Percentiles rank a stretch among this genome's conserved stretches.
Conservation (phyloP, 1,140 invertebrate species). For the Bombus cullumanus region DNA sequence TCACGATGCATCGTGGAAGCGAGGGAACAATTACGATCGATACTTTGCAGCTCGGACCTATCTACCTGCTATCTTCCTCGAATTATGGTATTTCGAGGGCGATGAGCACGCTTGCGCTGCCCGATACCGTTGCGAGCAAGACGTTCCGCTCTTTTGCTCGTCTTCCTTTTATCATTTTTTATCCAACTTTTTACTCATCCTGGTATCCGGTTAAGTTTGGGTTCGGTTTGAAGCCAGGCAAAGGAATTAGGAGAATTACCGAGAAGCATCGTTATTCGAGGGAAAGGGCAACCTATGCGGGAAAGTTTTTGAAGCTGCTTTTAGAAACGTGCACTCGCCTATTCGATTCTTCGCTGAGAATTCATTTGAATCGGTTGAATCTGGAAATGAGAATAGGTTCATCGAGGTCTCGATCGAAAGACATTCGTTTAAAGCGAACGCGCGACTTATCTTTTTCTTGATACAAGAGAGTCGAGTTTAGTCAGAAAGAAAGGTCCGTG, state of each 20-base stretch:
- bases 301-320: not conserved
- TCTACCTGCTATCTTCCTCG: not conserved
- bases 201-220: too few species aligned
- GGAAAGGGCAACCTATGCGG: not conserved
- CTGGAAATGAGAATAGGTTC: not conserved
- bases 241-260: not conserved
- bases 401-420: not conserved
- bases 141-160: not conserved
- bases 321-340: not conserved
- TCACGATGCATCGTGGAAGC: not conserved
- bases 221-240: too few species aligned
- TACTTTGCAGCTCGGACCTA: not conserved
- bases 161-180: not conserved
- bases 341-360: not conserved
- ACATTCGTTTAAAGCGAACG: not conserved
- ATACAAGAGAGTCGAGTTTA: not conserved
- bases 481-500: not conserved
- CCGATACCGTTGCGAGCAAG: not conserved
- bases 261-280: not conserved
- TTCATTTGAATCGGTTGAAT: not conserved
- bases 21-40: not conserved
- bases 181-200: too few species aligned
- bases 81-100: slow-evolving; percentile 6
- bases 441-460: too few species aligned
- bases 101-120: not conserved